Percentiles rank a stretch among this genome's conserved stretches.
These are phyloP conservation scores for Coranthus polyacanthus DNA, from an alignment of 2,797 vertebrate species.

Conservation along the genomic window DNA sequence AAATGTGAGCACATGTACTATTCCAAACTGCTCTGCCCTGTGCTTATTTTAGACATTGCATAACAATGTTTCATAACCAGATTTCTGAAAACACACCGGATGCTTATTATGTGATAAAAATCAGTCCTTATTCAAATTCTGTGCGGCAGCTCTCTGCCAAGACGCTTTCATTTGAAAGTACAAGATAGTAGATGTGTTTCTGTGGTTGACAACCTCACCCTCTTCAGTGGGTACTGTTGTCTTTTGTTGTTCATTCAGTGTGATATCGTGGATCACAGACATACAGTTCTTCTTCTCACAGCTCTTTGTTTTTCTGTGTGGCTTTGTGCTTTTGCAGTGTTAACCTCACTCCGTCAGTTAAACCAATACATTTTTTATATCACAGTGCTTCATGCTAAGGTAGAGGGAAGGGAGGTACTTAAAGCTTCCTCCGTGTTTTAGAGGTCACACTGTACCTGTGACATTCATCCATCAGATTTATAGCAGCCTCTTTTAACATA, in stretches of 20 bases:
- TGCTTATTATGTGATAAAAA: constrained; percentile 54
- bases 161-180: constrained; percentile 1
- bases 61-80: constrained; percentile 82
- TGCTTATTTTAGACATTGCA: constrained; percentile 79
- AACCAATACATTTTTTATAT: too few relatives aligned
- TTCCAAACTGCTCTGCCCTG: constrained; percentile 36
- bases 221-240: not conserved
- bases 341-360: too few relatives aligned
- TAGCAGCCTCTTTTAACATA: constrained; percentile 15
- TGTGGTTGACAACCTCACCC: too few relatives aligned
- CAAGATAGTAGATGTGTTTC: constrained; percentile 5
- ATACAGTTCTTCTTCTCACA: too few relatives aligned
- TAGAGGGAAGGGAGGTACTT: not conserved
- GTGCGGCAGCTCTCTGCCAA: not conserved
- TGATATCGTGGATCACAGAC: too few relatives aligned
- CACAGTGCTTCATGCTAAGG: too few relatives aligned
- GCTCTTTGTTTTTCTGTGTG: too few relatives aligned
- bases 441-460: constrained; percentile 17
- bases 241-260: too few relatives aligned
- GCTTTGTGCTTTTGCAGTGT: too few relatives aligned
- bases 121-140: constrained; percentile 41
- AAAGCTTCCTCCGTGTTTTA: not conserved
- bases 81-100: constrained; percentile 51
- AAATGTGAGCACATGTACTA: constrained; percentile 30
- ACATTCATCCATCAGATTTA: constrained; percentile 32